These are phyloP conservation scores for Akabosia matsudoensis DNA, from an alignment of 1,140 invertebrate species.

Conservation along the genomic window DNA sequence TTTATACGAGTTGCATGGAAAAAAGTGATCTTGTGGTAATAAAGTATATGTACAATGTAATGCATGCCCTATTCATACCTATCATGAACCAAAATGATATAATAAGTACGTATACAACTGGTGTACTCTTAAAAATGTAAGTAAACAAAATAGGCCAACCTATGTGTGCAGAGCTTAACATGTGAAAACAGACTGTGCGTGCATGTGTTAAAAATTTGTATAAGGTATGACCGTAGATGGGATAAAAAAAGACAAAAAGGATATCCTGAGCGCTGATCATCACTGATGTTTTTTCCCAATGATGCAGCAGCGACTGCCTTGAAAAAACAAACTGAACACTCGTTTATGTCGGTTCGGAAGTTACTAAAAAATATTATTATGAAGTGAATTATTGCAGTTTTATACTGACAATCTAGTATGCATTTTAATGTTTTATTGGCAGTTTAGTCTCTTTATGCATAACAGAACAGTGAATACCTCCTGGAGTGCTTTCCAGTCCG, in stretches of 20 bases:
- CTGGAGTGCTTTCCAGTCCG: slow-evolving; percentile 8
- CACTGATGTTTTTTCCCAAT: slow-evolving; percentile 7
- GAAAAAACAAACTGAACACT: not conserved
- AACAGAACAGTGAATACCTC: not conserved
- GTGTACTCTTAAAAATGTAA: too few species aligned
- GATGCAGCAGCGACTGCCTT: slow-evolving; percentile 10
- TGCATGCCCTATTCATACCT: too few species aligned
- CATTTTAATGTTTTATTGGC: too few species aligned
- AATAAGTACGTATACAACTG: too few species aligned
- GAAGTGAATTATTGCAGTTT: too few species aligned
- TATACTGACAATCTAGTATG: too few species aligned
- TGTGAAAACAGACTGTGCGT: not conserved
- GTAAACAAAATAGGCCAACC: too few species aligned
- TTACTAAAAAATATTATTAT: not conserved
- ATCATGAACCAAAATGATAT: too few species aligned
- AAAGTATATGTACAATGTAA: too few species aligned
- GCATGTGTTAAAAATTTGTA: not conserved
- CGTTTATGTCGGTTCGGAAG: not conserved
- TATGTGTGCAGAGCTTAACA: not conserved
- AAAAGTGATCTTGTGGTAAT: not conserved
- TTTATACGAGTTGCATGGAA: not conserved
- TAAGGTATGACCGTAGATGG: slow-evolving; percentile 20
- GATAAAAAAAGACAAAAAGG: slow-evolving; percentile 16
- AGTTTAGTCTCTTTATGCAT: too few species aligned
- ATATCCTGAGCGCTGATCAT: not conserved